Conservation (phyloP, 2,888 invertebrate genomes). For the Rosalia funebris region DNA sequence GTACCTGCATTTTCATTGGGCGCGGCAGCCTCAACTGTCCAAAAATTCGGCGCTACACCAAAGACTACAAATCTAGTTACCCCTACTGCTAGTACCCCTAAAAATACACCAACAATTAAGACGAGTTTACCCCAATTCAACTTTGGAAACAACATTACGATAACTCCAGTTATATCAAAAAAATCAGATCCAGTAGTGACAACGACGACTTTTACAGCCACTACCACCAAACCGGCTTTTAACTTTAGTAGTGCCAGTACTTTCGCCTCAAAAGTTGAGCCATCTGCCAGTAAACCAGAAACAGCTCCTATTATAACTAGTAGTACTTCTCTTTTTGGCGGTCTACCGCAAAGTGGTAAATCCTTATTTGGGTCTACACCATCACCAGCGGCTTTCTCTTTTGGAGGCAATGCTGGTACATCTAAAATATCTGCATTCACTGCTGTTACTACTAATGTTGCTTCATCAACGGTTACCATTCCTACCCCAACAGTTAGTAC, state of each 20-base stretch:
- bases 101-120: constrained; percentile 1
- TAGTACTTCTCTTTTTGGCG: not conserved
- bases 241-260: constrained; percentile 27
- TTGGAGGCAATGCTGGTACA: not conserved
- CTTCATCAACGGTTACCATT: too few species aligned
- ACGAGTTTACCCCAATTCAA: constrained; percentile 22
- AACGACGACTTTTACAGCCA: constrained; percentile 32
- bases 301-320: not conserved
- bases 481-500: not conserved
- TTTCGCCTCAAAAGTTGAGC: constrained; percentile 6
- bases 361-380: constrained; percentile 22
- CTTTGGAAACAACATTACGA: constrained; percentile 26
- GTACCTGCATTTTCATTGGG: constrained; percentile 16
- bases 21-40: constrained; percentile 5
- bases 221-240: constrained; percentile 40
- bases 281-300: not conserved
- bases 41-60: constrained; percentile 6
- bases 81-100: not conserved
- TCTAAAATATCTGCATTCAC: not conserved
- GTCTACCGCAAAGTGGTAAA: constrained; percentile 7
- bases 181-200: constrained; percentile 2
- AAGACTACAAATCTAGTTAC: constrained; percentile 5
- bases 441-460: not conserved
- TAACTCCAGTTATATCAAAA: constrained; percentile 14
- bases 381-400: not conserved